phyloP scores from a whole-genome alignment of 2,888 invertebrate species.

The Watsonalla cultraria region DNA sequence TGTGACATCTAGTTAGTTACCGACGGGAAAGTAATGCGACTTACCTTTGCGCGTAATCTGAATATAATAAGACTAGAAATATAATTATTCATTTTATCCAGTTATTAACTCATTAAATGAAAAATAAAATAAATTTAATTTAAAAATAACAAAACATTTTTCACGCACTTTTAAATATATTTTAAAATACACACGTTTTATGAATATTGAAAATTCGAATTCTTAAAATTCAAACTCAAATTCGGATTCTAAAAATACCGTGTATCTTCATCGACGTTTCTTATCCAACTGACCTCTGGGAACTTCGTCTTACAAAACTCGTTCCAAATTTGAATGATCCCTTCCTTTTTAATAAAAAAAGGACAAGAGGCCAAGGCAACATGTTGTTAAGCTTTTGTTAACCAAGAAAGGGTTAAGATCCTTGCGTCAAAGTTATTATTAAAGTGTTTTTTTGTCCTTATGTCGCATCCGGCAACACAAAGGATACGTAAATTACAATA shows the following conservation, averaged over 20 bases:
- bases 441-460: constrained; percentile 74
- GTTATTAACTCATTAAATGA: neutral
- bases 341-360: constrained; percentile 61
- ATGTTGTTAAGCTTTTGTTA: constrained; percentile 74
- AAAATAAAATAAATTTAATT: no score
- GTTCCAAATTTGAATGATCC: constrained; percentile 73
- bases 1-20: neutral
- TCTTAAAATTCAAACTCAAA: constrained; percentile 1
- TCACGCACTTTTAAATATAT: neutral
- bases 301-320: constrained; percentile 55
- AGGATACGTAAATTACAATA: constrained; percentile 74
- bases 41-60: neutral
- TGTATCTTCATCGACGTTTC: constrained; percentile 53
- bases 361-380: constrained; percentile 59
- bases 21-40: constrained; percentile 1
- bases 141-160: neutral
- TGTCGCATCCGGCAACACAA: constrained; percentile 70
- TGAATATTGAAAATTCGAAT: neutral
- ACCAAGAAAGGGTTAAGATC: constrained; percentile 72
- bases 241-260: constrained; percentile 30
- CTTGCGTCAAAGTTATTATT: constrained; percentile 71
- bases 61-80: neutral
- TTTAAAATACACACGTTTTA: neutral
- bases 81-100: neutral
- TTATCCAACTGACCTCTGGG: constrained; percentile 68